These are phyloP conservation scores for Malurus cyaneus DNA, from an alignment of 2,113 vertebrate species.

Conservation along the genomic window DNA sequence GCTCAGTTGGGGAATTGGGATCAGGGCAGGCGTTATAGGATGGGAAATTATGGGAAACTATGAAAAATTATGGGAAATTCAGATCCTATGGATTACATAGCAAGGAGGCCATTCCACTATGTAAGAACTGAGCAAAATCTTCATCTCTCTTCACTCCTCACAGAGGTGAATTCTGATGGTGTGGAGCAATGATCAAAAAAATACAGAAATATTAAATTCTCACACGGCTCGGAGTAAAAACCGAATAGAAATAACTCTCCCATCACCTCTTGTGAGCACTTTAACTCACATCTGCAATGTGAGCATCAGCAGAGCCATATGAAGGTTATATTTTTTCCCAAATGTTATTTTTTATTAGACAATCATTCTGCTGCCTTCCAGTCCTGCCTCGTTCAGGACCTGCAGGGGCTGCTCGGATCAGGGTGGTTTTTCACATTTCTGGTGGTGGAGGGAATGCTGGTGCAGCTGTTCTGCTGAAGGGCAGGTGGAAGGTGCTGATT, in stretches of 20 bases:
- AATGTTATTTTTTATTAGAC: neutral
- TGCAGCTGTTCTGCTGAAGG: neutral
- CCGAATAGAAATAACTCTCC: neutral
- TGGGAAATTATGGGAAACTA: neutral
- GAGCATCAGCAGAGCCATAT: neutral
- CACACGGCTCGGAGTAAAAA: neutral
- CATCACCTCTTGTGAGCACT: neutral
- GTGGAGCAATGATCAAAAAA: neutral
- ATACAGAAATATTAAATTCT: neutral
- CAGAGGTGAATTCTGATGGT: neutral
- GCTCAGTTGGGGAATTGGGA: neutral
- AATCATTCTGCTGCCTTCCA: neutral
- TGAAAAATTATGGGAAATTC: neutral
- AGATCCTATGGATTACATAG: neutral
- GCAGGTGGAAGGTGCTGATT: neutral
- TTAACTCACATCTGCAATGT: neutral
- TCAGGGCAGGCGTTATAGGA: fast-evolving
- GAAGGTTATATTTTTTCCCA: neutral
- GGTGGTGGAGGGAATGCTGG: neutral
- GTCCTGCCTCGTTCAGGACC: neutral
- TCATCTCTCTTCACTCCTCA: neutral
- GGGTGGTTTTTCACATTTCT: neutral
- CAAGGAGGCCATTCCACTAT: fast-evolving
- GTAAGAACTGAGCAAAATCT: neutral
- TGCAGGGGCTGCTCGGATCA: neutral